Evolutionary conservation across 2,888 invertebrate species (phyloP).

Genomic region (Tolmerus cingulatus): DNA sequence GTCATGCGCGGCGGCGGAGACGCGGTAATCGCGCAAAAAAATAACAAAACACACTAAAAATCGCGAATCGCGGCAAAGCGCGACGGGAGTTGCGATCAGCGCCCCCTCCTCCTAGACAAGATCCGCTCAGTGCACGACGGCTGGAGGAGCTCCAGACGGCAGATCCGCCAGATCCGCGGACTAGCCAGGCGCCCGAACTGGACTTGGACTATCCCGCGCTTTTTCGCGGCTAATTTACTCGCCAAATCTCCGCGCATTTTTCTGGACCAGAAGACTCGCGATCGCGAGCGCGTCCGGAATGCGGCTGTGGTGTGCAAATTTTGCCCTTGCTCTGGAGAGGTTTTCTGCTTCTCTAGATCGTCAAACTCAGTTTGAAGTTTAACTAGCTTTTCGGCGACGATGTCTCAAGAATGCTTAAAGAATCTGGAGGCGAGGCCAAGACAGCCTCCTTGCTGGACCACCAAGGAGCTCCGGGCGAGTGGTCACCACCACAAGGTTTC

Average conservation of each 20-base stretch:
- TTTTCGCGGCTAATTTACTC: background rate
- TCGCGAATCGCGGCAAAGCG: background rate
- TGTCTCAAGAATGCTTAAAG: background rate
- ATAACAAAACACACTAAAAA: background rate
- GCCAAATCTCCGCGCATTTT: background rate
- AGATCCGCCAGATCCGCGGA: background rate
- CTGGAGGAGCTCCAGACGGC: background rate
- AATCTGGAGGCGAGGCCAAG: background rate
- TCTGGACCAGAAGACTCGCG: background rate
- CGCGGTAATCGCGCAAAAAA: background rate
- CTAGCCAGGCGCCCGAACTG: background rate
- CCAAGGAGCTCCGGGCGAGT: background rate
- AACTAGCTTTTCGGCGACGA: background rate
- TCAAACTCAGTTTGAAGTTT: background rate
- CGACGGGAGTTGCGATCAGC: background rate
- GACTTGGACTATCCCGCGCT: background rate
- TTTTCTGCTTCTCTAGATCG: background rate
- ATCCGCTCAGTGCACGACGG: background rate
- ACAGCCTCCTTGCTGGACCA: background rate
- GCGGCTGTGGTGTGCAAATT: background rate
- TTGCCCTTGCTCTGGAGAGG: background rate
- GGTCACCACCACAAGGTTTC: background rate
- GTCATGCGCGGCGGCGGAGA: conserved; percentile 22
- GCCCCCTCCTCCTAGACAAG: background rate
- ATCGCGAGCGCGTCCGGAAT: background rate